Evolutionary conservation across 2,113 vertebrate genomes (phyloP), one percentile per base, ranked within the genome.

Genomic region (Pangasianodon hypophthalmus): DNA sequence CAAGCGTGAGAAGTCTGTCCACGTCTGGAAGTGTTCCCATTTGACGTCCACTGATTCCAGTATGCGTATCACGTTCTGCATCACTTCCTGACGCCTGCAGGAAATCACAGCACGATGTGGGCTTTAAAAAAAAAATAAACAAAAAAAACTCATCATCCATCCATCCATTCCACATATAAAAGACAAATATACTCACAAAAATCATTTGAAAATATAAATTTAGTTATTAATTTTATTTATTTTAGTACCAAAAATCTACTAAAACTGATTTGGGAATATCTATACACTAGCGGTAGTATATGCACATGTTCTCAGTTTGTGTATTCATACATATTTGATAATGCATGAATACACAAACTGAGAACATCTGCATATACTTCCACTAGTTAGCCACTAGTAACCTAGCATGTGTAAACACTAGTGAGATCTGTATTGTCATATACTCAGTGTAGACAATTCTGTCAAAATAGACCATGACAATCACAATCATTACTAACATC

Each of bases 21-120:
- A 99, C 46, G 98, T 99, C 95, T 99, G 98, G 93, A 99, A 99
- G 87, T 98, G 96, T 93, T 99, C 98, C 98, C 98, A 99, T 92
- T 98, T 97, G 90, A 99, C 95, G 93, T 99, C 97, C 88, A 99
- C 98, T 0, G 98, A 98, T 94, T 99, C 98, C 92, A 99, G 94
- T 93, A 99, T 99, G 21, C 97, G 98, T 91, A 97, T 96, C 84
- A 99, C 98, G 0, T 98, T 99, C 93, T 99, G 97, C 97, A 99
- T 97, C 81, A 95, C 94, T 81, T 98, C 97, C 4, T 96, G 96
- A 86, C 96, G 97, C 95, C 97, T 98, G 93, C 41, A 91, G 21
- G 92, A 92, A 48, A 90, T 41, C 89, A 62, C 50, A 85, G 9
- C 8, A 50, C 19, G 48, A 58, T 67, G 56, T 82, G 26, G 41